Conservation (phyloP, 2,113 vertebrate species). For the Parus major region DNA sequence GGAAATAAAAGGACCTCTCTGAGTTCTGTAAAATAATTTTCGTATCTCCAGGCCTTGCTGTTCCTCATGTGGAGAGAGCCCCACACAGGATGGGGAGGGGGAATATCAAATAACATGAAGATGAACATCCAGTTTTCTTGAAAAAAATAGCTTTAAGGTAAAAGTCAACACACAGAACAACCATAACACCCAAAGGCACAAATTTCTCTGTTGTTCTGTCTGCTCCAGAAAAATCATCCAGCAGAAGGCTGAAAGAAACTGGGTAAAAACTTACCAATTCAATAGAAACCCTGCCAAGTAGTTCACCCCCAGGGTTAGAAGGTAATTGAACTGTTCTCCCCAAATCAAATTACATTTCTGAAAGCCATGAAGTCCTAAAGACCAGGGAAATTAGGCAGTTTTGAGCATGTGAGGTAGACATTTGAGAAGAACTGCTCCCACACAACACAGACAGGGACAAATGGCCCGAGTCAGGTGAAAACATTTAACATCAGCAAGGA, state of each 20-base stretch:
- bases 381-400: neutral
- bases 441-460: neutral
- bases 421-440: neutral
- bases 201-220: neutral
- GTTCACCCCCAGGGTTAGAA: neutral
- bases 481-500: neutral
- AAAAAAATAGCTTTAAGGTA: neutral
- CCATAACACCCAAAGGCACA: neutral
- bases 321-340: neutral
- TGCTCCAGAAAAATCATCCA: neutral
- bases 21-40: neutral
- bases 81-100: too few relatives aligned
- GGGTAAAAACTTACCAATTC: neutral
- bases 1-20: neutral
- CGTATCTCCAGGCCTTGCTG: neutral
- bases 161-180: neutral
- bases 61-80: neutral
- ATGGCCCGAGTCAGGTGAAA: neutral
- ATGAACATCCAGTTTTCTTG: fast-evolving
- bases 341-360: neutral
- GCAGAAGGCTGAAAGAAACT: neutral
- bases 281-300: neutral
- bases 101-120: neutral
- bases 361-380: neutral
- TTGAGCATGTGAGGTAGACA: neutral